Base-by-base conservation (phyloP, 1,140 invertebrate species). In the Parapsyche elsis region DNA sequence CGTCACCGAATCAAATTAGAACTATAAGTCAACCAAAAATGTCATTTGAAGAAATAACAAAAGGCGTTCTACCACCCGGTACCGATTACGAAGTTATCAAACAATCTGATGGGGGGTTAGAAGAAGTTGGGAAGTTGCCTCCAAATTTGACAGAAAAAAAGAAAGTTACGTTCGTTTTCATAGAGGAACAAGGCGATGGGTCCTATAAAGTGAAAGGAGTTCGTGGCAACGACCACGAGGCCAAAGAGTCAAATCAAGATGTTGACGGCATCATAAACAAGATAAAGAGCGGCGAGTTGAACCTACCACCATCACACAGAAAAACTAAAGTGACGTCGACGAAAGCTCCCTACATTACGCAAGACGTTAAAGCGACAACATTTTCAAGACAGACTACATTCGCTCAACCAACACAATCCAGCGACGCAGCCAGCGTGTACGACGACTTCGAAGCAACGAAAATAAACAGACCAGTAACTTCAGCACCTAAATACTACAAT, bases 171-270 rank as follows among this genome's bases (percentile, higher is more conserved):
- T 96, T 95, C 83, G 95, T 96, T 2, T 93, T 95, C 44, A 87
- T 96, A 14, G 95, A 96, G 87, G 95, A 96, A 84, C 94, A 95
- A 86, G 90, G 92, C 0, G 95, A 96, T 84, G 95, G 95, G 26
- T 94, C 92, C 57, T 94, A 94, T 70, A 95, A 95, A 87, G 94
- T 96, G 0, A 94, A 95, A 86, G 94, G 94, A 1, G 92, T 95
- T 0, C 91, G 92, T 88, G 92, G 92, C 5, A 93, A 92, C 84
- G 91, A 90, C 0, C 92, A 94, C 78, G 93, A 94, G 84, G 90
- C 91, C 2, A 92, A 92, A n/a, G 92, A 93, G 83, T 90, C 90
- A n/a, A 91, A 92, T 16, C 91, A 90, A 21, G 94, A 95, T 83
- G 93, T 95, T 0, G 93, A 95, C 81, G 94, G 92, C 0, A 95